Conservation (phyloP, 2,797 vertebrate species). For the Alcedo quadribrachys region DNA sequence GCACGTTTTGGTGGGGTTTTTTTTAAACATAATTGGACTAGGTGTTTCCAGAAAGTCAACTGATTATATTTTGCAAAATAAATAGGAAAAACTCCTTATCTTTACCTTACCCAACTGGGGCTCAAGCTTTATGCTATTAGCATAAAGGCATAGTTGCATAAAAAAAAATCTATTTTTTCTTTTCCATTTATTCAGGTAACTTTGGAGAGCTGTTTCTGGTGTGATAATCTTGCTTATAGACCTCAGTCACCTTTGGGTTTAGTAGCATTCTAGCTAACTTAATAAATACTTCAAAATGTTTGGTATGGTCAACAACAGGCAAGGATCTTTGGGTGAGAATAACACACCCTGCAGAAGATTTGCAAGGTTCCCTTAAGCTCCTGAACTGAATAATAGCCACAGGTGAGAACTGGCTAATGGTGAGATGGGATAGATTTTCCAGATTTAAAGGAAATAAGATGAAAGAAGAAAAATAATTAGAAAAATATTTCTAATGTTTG, state of each 20-base stretch:
- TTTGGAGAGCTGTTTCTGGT: not conserved
- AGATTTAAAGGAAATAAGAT: not conserved
- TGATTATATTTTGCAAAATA: not conserved
- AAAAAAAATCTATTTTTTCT: not conserved
- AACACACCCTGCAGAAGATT: not conserved
- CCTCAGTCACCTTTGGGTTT: not conserved
- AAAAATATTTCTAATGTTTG: not conserved
- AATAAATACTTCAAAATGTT: not conserved
- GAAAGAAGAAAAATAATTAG: not conserved
- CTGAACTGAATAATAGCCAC: not conserved
- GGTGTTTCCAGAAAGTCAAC: not conserved
- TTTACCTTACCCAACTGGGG: not conserved
- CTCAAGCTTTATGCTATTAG: not conserved
- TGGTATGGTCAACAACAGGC: not conserved
- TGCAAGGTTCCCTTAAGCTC: not conserved
- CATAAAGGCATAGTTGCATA: not conserved
- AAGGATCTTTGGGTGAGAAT: not conserved
- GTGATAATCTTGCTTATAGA: not conserved
- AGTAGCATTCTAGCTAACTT: not conserved
- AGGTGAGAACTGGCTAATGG: not conserved
- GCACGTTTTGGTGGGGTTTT: not conserved
- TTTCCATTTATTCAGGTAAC: not conserved
- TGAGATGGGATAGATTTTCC: not conserved
- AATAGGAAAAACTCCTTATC: not conserved
- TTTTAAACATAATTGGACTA: not conserved